These are phyloP conservation scores for Catharus minimus DNA, from an alignment of 2,113 vertebrate genomes.

Conservation along the genomic window DNA sequence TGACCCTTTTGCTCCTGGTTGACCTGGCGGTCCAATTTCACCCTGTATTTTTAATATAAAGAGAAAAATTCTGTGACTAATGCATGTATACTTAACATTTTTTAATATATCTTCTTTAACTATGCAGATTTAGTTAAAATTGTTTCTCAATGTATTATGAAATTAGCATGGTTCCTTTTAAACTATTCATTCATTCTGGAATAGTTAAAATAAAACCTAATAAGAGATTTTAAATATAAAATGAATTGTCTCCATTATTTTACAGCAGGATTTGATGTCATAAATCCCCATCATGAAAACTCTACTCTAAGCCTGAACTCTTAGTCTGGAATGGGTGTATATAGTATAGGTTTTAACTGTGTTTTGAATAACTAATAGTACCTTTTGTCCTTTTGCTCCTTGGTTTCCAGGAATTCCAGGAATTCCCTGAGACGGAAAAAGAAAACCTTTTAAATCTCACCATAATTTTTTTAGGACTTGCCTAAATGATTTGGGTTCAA, in stretches of 20 bases:
- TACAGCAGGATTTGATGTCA: background rate
- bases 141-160: background rate
- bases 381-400: slow-evolving; percentile 78
- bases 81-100: background rate
- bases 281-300: background rate
- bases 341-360: background rate
- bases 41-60: slow-evolving; percentile 67
- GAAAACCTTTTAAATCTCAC: background rate
- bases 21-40: slow-evolving; percentile 74
- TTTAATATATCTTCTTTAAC: background rate
- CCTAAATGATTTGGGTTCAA: background rate
- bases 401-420: slow-evolving; percentile 78
- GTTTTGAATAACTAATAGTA: background rate
- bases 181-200: background rate
- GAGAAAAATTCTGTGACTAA: background rate
- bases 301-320: background rate
- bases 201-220: background rate
- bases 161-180: background rate
- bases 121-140: background rate
- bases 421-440: slow-evolving; percentile 65
- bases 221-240: background rate
- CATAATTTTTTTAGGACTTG: background rate
- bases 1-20: slow-evolving; percentile 73
- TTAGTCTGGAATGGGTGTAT: background rate
- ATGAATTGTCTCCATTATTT: background rate